A percentile compares a stretch with the other conserved stretches of the same genome.
Evolutionary conservation across 2,888 invertebrate species (phyloP).

Genomic region (Cantharis rufa): DNA sequence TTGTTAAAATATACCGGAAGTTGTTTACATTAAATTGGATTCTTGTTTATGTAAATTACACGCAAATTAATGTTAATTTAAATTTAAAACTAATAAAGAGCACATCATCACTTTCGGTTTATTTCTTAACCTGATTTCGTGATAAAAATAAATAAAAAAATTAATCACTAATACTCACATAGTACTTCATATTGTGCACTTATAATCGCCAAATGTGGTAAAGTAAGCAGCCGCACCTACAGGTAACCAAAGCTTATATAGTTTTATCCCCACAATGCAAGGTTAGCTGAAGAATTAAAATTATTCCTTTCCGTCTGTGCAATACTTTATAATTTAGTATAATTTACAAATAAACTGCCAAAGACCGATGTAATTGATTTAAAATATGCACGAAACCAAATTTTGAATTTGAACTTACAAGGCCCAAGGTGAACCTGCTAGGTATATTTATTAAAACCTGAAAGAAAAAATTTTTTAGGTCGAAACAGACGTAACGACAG

Average conservation of each 20-base stretch:
- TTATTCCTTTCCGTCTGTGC: constrained; percentile 20
- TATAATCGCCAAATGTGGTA: constrained; percentile 22
- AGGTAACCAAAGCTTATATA: constrained; percentile 40
- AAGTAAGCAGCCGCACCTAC: constrained; percentile 39
- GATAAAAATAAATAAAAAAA: not conserved
- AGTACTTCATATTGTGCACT: constrained; percentile 33
- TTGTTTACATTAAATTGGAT: not conserved
- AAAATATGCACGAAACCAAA: not conserved
- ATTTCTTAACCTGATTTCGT: not conserved
- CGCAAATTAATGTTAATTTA: not conserved
- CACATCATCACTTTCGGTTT: not conserved
- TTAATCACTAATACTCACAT: constrained; percentile 26
- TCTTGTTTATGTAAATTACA: not conserved
- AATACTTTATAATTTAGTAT: not conserved
- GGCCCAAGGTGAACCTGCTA: not conserved
- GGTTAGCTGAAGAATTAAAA: constrained; percentile 32
- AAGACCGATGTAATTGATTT: not conserved
- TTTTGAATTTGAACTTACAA: not conserved
- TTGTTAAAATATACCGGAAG: not conserved
- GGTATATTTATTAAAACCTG: not conserved
- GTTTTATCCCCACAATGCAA: constrained; percentile 43
- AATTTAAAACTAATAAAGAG: not conserved
- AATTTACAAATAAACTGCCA: not conserved
- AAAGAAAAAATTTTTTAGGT: not conserved
- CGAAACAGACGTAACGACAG: not conserved